phyloP scores from a whole-genome alignment of 2,888 invertebrate species.

The Tricholauxania praeusta region DNA sequence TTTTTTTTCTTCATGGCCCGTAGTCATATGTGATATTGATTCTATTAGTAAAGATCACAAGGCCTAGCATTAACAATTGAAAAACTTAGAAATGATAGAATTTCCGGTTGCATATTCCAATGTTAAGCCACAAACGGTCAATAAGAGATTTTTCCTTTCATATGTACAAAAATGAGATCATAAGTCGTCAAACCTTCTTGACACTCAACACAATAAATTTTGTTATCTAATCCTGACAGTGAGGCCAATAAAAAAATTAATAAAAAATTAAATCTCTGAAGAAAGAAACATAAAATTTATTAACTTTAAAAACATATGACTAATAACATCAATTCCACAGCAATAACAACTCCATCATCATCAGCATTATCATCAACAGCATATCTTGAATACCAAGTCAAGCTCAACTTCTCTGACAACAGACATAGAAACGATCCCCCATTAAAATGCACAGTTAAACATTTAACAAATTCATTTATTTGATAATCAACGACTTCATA shows the following conservation, averaged over 20 bases:
- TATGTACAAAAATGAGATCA: too few relatives aligned
- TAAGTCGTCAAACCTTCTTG: too few relatives aligned
- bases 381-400: not conserved
- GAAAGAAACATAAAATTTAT: slow-evolving; percentile 1
- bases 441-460: slow-evolving; percentile 9
- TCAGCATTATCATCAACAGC: not conserved
- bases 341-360: not conserved
- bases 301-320: slow-evolving; percentile 11
- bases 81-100: too few relatives aligned
- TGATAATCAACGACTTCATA: slow-evolving; percentile 11
- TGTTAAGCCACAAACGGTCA: too few relatives aligned
- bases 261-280: slow-evolving; percentile 12
- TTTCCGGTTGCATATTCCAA: too few relatives aligned
- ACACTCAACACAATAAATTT: too few relatives aligned
- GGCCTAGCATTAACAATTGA: too few relatives aligned
- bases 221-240: too few relatives aligned
- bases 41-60: too few relatives aligned
- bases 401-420: not conserved
- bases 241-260: slow-evolving; percentile 16
- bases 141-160: too few relatives aligned
- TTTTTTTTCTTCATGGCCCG: too few relatives aligned
- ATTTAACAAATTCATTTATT: slow-evolving; percentile 31
- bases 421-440: not conserved
- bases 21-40: too few relatives aligned
- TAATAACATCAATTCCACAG: slow-evolving; percentile 10